phyloP scores from a whole-genome alignment of 1,140 invertebrate species.

The Lasioglossum albipes region DNA sequence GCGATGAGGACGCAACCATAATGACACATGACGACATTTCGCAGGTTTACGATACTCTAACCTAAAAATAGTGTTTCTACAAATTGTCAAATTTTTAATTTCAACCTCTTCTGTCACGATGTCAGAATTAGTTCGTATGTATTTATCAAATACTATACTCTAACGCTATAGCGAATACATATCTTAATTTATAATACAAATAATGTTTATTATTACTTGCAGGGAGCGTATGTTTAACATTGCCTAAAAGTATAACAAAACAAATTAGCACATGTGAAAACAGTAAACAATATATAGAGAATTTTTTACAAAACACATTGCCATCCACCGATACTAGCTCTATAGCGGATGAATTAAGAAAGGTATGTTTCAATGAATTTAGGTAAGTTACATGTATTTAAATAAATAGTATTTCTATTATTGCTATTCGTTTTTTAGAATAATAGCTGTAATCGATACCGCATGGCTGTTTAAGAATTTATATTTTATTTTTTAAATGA shows the following conservation, averaged over 20 bases:
- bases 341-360: conserved; percentile 72
- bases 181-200: neutral
- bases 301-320: conserved; percentile 71
- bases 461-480: no score
- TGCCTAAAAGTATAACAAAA: conserved; percentile 64
- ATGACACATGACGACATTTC: no score
- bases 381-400: no score
- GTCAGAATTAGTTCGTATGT: conserved; percentile 18
- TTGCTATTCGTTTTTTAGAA: no score
- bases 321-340: conserved; percentile 67
- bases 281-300: conserved; percentile 68
- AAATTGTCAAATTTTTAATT: neutral
- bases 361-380: conserved; percentile 58
- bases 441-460: no score
- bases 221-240: conserved; percentile 68
- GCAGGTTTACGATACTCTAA: no score
- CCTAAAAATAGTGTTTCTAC: no score
- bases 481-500: no score
- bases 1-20: no score
- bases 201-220: conserved; percentile 31
- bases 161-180: neutral
- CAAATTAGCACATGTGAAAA: conserved; percentile 65
- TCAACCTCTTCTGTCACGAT: neutral
- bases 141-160: neutral
- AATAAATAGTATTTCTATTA: neutral